A percentile compares a stretch with the other conserved stretches of the same genome.
Conservation (phyloP, 1,140 invertebrate genomes). For the Oedothorax gibbosus region DNA sequence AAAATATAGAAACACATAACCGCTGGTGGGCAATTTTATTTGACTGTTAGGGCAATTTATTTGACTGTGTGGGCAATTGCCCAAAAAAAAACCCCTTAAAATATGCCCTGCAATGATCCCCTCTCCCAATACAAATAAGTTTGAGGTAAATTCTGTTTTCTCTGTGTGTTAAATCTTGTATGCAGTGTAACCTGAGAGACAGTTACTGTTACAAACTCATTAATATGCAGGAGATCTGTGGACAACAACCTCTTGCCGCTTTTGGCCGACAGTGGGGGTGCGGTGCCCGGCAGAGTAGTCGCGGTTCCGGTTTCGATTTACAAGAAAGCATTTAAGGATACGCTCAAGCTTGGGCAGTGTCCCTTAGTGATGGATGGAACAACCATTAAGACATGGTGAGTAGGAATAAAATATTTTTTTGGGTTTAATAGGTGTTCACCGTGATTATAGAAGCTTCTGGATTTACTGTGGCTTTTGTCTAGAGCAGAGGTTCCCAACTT, state of each 20-base stretch:
- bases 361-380: constrained; percentile 19
- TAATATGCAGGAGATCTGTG: constrained; percentile 12
- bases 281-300: constrained; percentile 16
- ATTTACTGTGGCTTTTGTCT: no score
- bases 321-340: constrained; percentile 20
- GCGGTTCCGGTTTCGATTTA: constrained; percentile 26
- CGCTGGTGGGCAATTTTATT: no score
- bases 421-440: no score
- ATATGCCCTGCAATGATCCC: no score
- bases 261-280: not conserved
- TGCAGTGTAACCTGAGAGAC: not conserved
- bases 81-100: no score
- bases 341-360: constrained; percentile 25
- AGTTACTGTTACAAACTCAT: not conserved
- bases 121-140: no score
- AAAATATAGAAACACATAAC: no score
- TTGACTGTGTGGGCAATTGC: no score
- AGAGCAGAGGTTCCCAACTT: no score
- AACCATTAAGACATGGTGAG: constrained; percentile 47
- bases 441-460: not conserved
- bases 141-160: not conserved
- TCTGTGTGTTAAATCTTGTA: not conserved
- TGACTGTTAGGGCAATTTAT: no score
- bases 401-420: not conserved
- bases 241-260: constrained; percentile 1